These are phyloP conservation scores for Tipula unca DNA, from an alignment of 2,888 invertebrate genomes.

Conservation along the genomic window DNA sequence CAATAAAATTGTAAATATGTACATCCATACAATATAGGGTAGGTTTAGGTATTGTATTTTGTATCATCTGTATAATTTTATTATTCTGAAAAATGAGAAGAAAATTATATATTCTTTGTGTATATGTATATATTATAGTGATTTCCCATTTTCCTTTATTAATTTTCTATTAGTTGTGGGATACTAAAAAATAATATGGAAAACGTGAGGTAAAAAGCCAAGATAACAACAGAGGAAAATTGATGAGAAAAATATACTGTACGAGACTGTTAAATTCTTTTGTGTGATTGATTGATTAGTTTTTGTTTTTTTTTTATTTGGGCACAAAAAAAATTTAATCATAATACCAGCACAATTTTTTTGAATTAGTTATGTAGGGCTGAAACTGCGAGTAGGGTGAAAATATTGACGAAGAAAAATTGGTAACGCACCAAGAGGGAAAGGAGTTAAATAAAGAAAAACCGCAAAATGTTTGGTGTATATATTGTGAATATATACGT, in stretches of 20 bases:
- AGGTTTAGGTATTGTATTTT: too few species aligned
- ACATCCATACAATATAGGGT: too few species aligned
- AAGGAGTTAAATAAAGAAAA: not conserved
- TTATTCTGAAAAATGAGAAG: too few species aligned
- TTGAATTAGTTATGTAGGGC: not conserved
- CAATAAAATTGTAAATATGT: too few species aligned
- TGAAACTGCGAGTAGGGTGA: not conserved
- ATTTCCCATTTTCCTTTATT: not conserved
- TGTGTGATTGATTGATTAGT: slow-evolving; percentile 14
- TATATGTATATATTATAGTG: too few species aligned
- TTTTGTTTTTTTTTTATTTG: not conserved
- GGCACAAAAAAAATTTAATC: not conserved
- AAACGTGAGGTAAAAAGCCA: slow-evolving; percentile 14
- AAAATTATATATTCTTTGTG: too few species aligned
- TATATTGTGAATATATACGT: too few species aligned
- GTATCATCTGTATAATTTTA: too few species aligned
- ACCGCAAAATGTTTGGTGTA: not conserved
- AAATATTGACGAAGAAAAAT: not conserved
- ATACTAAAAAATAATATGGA: not conserved
- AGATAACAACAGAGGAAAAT: not conserved
- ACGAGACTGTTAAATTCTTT: not conserved
- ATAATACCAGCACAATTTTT: not conserved
- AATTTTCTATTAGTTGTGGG: not conserved
- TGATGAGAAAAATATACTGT: slow-evolving; percentile 1
- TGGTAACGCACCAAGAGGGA: not conserved